Evolutionary conservation across 1,140 invertebrate genomes (phyloP), one percentile per base, ranked within the genome.

Genomic region (Drosophila neocordata): DNA sequence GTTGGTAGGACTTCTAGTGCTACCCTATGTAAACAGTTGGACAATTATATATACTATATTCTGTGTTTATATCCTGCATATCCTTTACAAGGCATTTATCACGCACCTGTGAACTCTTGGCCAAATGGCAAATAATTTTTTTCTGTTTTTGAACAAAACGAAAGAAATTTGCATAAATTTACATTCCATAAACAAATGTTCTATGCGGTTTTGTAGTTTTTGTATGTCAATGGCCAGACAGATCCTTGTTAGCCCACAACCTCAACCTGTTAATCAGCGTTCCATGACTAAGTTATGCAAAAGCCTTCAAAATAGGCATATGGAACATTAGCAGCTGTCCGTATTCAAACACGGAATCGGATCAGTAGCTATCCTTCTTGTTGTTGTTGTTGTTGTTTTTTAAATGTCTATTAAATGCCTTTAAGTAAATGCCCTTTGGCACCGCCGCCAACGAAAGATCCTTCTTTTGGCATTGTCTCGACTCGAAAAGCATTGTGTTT

Each of bases 81-180:
- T 72, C 55, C 76, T 78, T 78, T 74, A 77, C 73, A 80, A 69
- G 81, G 63, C 82, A 69, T 79, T 87, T 87, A 87, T 75, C 83
- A 82, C 74, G 76, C 82, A 85, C 82, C 82, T 85, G 82, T 85
- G 77, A 69, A 31, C 44, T 53, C 35, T 48, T 20, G 58, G 51
- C 57, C 62, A 59, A 70, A 55, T 70, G 56, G 69, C 69, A 48
- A 59, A 24, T 11, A 11, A n/a, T 22, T 9, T 51, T 9, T 53
- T 53, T 53, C 4, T n/a, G 9, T 12, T 24, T 27, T 53, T 20
- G 18, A 51, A 63, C 65, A 31, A 59, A 57, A 18, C 59, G 34
- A 83, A 79, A 78, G 78, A 83, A 59, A 87, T 87, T 87, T 76
- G 72, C 82, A 87, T 87, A 82, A 79, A 87, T 87, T 87, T 87